phyloP scores from a whole-genome alignment of 2,113 vertebrate species.

The Corythoichthys haematopterus region DNA sequence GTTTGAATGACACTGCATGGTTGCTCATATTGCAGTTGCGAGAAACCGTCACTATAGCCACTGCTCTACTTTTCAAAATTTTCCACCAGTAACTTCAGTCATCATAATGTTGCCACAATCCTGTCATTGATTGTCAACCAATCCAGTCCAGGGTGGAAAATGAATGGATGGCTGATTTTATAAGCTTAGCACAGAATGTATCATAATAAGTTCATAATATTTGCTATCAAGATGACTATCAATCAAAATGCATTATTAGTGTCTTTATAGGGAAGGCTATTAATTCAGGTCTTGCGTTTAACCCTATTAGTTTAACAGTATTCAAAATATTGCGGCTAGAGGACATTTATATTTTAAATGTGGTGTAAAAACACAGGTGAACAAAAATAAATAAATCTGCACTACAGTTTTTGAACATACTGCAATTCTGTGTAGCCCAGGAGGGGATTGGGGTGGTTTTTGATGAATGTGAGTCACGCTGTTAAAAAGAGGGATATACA shows the following conservation, averaged over 20 bases:
- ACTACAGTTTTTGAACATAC: background rate
- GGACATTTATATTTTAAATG: background rate
- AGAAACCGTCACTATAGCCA: no score
- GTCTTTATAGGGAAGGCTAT: background rate
- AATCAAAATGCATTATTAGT: background rate
- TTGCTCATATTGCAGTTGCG: no score
- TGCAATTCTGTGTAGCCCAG: background rate
- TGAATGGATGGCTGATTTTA: no score
- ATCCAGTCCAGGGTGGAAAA: no score
- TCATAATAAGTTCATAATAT: no score
- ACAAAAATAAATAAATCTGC: background rate
- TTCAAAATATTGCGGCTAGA: background rate
- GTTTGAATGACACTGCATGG: no score
- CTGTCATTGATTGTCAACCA: no score
- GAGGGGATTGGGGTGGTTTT: conserved; percentile 6
- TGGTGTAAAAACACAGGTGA: background rate
- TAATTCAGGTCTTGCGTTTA: background rate
- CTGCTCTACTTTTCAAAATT: no score
- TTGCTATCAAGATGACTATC: background rate
- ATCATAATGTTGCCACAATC: no score
- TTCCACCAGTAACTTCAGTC: no score
- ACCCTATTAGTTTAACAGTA: background rate
- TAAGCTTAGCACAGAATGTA: no score
- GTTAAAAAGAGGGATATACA: conserved; percentile 12
- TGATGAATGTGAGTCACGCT: conserved; percentile 7